Evolutionary conservation across 2,113 vertebrate species (phyloP).

Genomic region (Ciconia maguari): DNA sequence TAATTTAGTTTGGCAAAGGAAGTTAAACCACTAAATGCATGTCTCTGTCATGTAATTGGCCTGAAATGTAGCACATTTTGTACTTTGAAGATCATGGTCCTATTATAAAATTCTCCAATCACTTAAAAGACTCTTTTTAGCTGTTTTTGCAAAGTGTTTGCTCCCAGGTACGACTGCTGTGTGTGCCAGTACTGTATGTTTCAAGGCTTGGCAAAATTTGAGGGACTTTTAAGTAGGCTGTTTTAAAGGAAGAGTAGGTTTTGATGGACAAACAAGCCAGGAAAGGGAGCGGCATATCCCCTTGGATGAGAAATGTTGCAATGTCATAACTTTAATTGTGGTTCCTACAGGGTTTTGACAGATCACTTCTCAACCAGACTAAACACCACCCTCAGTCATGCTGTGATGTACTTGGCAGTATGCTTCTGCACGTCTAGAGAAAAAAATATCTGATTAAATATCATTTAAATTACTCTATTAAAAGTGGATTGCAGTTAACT

Average conservation of each 20-base stretch:
- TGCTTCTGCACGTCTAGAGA: neutral
- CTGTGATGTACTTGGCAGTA: neutral
- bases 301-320: neutral
- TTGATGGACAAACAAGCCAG: neutral
- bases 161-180: neutral
- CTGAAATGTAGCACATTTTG: neutral
- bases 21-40: neutral
- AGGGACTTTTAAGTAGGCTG: neutral
- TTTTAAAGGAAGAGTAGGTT: neutral
- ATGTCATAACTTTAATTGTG: neutral
- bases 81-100: neutral
- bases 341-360: neutral
- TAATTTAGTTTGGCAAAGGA: neutral
- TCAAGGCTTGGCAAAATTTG: neutral
- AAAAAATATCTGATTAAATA: neutral
- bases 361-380: neutral
- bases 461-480: neutral
- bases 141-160: neutral
- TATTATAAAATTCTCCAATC: neutral
- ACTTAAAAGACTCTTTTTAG: neutral
- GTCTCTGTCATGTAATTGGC: neutral
- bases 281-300: neutral
- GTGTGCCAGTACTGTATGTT: neutral
- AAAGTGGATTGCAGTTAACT: neutral
- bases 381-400: neutral